Base-by-base conservation (phyloP, 2,113 vertebrate species). In the Prunella fulvescens region DNA sequence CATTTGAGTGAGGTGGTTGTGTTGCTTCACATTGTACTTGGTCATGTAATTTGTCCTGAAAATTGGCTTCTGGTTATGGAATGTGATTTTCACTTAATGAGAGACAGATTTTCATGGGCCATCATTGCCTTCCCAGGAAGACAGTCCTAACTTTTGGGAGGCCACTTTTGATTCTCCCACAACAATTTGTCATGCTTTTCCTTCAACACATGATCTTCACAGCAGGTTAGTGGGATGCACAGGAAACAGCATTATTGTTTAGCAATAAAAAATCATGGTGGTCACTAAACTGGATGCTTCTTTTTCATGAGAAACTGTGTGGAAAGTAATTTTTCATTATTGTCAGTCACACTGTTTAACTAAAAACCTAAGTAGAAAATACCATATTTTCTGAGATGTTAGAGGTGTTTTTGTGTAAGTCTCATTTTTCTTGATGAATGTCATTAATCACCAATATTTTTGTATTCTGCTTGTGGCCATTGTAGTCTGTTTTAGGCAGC, bases 1-100 rank as follows among this genome's bases (percentile, higher is more conserved):
- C 37, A 5, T 29, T 83, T 8, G 1, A 23, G 37, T 26, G 10
- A 4, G 19, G 14, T 0, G 1, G 7, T 25, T 70, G 10, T 31
- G 7, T 73, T 37, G 50, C 39, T 77, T 69, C 60, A 24, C 5
- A 0, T 14, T 37, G 20, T 29, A 11, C 56, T 42, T 66, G 33
- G 23, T n/a, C 7, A 4, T 20, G 13, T 5, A 7, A 19, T 70
- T 66, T 58, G 39, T 65, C 9, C 45, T 81, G 33, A 12, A 76
- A 65, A 42, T 9, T 54, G 51, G 18, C 51, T 71, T 24, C 65
- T 70, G 20, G 6, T 17, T 47, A 23, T 9, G 13, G 45, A 78
- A 42, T 19, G 37, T 26, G 39, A 47, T 56, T 86, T 73, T 39
- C 35, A 16, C 48, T 72, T 39, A 23, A 8, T 24, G 47, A 66